Conservation (phyloP, 2,888 invertebrate genomes). For the Drosophila parthenogenetica region DNA sequence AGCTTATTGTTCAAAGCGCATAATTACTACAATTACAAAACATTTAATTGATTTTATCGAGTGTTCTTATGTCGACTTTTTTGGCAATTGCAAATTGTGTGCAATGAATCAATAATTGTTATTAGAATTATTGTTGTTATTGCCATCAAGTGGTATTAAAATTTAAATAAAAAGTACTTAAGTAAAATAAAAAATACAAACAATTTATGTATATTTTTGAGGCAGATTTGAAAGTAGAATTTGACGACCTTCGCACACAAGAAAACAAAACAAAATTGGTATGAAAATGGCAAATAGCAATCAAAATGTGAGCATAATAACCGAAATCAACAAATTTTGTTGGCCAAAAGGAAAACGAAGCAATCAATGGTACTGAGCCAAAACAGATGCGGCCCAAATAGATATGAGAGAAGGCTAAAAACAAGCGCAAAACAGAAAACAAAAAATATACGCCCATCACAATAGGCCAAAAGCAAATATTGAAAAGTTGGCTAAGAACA, state of each 20-base stretch:
- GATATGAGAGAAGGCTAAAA: slow-evolving; percentile 12
- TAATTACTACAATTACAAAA: too few species aligned
- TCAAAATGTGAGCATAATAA: slow-evolving; percentile 29
- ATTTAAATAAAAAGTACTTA: slow-evolving; percentile 11
- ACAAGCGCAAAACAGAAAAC: not conserved
- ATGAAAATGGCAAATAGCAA: slow-evolving; percentile 29
- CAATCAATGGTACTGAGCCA: slow-evolving; percentile 39
- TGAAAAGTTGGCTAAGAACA: not conserved
- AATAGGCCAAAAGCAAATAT: slow-evolving; percentile 21
- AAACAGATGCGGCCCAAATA: slow-evolving; percentile 30
- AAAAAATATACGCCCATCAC: slow-evolving; percentile 25
- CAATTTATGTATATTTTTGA: slow-evolving; percentile 3
- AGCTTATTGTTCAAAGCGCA: too few species aligned
- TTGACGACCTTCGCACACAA: slow-evolving; percentile 33
- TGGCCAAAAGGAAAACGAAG: slow-evolving; percentile 29
- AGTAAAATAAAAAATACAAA: slow-evolving; percentile 1
- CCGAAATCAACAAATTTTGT: slow-evolving; percentile 36
- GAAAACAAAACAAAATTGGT: not conserved
- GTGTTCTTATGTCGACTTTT: slow-evolving; percentile 8
- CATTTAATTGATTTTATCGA: not conserved
- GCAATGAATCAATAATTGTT: slow-evolving; percentile 32
- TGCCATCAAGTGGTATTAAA: slow-evolving; percentile 22
- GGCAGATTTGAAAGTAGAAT: not conserved
- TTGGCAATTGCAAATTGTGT: slow-evolving; percentile 6
- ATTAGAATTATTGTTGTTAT: slow-evolving; percentile 9